Base-by-base conservation (phyloP, 2,888 invertebrate genomes). In the Trichopria drosophilae region DNA sequence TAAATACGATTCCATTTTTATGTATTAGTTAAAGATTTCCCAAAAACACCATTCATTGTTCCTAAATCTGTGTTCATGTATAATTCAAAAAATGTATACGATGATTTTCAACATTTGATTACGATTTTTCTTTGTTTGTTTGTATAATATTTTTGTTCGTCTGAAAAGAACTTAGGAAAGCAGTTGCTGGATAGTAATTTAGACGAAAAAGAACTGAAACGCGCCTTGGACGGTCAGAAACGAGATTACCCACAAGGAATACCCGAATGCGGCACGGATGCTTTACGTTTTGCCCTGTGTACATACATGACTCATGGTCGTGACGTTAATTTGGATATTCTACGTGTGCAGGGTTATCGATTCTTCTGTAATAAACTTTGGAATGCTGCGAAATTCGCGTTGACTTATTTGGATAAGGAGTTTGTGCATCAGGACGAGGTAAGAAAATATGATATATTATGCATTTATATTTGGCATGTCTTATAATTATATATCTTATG, bases 321-420 rank as follows among this genome's bases (percentile, higher is more conserved):
- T 4, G 96, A 98, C 76, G 88, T 99, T 67, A 98, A 98, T 80
- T 84, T 99, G 73, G 97, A 99, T 75, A 95, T 99, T 47, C 79
- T 88, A 56, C 86, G 96, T 50, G 92, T 96, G 10, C 93, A 90
- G 71, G 94, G 94, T 4, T 94, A 98, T 80, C 81, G 95, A 61
- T 90, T 94, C 78, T 98, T 98, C 82, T 97, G 98, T 77, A 98
- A 98, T 78, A 98, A 98, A 76, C 81, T 99, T 39, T 99, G 99
- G 99, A 99, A 99, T 78, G 98, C 98, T 0, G 87, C 91, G 18
- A 93, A 91, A 77, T 99, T 98, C 75, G 88, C 94, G 1, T 80
- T 94, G 56, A 80, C 84, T 72, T 88, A 86, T 73, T 83, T 87
- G 69, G 81, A 79, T 53, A 77, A 82, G 58, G 80, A 61, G 16